Percentiles rank a stretch among this genome's conserved stretches.
phyloP scores from a whole-genome alignment of 2,113 vertebrate genomes.

The Beaufortia kweichowensis region DNA sequence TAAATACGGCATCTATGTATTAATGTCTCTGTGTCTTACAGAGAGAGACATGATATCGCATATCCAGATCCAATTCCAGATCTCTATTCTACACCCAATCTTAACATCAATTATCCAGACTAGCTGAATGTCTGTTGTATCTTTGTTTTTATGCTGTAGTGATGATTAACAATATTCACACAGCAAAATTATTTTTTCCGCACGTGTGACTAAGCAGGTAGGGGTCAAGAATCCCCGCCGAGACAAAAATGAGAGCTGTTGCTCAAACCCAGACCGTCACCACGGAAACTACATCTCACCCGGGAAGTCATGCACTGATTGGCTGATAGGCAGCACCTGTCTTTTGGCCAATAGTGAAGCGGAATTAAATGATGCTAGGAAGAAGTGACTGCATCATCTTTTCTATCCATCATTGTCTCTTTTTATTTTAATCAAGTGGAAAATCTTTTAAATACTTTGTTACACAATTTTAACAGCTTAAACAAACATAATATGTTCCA shows the following conservation, averaged over 20 bases:
- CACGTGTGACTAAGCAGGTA: slow-evolving; percentile 34
- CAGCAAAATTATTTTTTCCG: slow-evolving; percentile 4
- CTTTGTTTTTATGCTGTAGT: neutral
- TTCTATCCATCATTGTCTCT: neutral
- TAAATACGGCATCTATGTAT: too few relatives aligned
- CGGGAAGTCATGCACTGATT: slow-evolving; percentile 50
- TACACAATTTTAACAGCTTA: too few relatives aligned
- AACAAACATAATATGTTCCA: too few relatives aligned
- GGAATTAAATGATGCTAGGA: slow-evolving; percentile 50
- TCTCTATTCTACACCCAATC: too few relatives aligned
- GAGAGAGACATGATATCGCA: too few relatives aligned
- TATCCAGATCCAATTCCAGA: too few relatives aligned
- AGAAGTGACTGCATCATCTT: neutral
- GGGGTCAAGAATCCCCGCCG: slow-evolving; percentile 47
- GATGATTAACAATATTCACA: slow-evolving; percentile 16
- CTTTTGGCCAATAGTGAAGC: slow-evolving; percentile 42
- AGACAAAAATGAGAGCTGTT: slow-evolving; percentile 36
- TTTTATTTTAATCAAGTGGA: neutral
- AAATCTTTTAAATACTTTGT: neutral
- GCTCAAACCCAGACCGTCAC: slow-evolving; percentile 49
- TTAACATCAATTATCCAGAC: too few relatives aligned
- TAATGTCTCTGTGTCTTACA: too few relatives aligned
- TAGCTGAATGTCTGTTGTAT: too few relatives aligned
- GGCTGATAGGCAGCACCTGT: slow-evolving; percentile 49
- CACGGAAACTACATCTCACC: slow-evolving; percentile 63